phyloP scores from a whole-genome alignment of 1,140 invertebrate genomes.

The Panulirus ornatus region DNA sequence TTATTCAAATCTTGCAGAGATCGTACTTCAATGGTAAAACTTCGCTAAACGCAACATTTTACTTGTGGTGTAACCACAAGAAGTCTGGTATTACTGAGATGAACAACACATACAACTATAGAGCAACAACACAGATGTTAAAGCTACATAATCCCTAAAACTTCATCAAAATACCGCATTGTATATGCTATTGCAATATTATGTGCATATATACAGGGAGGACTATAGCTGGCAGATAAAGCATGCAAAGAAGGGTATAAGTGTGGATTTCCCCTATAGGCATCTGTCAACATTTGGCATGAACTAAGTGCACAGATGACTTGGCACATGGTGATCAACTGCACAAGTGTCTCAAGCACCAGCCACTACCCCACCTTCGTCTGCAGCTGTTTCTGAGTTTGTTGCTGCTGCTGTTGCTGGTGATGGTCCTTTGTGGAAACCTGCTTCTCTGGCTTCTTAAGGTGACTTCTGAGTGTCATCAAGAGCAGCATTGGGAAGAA shows the following conservation, averaged over 20 bases:
- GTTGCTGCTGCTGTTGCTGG: background rate
- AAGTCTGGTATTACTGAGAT: no score
- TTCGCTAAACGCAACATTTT: no score
- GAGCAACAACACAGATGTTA: no score
- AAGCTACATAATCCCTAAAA: no score
- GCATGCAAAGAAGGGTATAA: background rate
- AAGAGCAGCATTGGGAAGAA: slow-evolving; percentile 15
- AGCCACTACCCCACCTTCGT: slow-evolving; percentile 13
- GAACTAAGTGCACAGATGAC: background rate
- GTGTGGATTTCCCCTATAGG: background rate
- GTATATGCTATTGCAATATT: no score
- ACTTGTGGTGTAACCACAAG: no score
- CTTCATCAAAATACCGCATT: no score
- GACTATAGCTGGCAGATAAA: background rate
- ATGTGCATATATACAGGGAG: background rate
- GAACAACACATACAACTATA: no score
- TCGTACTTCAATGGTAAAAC: no score
- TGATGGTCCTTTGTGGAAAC: slow-evolving; percentile 2
- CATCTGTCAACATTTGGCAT: slow-evolving; percentile 16
- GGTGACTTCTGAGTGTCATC: slow-evolving; percentile 13
- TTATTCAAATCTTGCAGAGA: no score
- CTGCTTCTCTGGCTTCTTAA: slow-evolving; percentile 8
- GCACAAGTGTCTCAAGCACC: slow-evolving; percentile 4
- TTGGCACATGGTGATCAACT: background rate
- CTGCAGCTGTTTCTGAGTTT: slow-evolving; percentile 11